phyloP scores from a whole-genome alignment of 1,140 invertebrate species.

The Heliconius hewitsoni region DNA sequence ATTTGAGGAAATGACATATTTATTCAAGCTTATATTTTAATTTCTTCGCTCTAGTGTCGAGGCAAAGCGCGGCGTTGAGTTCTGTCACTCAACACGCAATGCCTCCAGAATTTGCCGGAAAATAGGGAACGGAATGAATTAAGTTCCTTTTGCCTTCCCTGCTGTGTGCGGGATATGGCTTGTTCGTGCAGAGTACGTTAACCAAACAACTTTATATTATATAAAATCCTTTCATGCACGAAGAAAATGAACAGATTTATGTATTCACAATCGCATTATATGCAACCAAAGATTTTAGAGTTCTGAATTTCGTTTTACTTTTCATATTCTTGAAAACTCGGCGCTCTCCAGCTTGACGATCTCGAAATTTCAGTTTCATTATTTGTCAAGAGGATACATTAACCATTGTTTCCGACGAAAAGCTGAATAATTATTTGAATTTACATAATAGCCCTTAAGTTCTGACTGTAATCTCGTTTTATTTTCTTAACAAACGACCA shows the following conservation, averaged over 20 bases:
- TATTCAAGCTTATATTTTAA: no score
- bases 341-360: not conserved
- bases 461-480: not conserved
- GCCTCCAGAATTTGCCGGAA: no score
- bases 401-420: constrained; percentile 9
- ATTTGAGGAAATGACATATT: no score
- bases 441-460: constrained; percentile 10
- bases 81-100: no score
- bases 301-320: not conserved
- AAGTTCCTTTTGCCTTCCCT: no score
- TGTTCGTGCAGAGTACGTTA: no score
- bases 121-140: no score
- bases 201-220: not conserved
- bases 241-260: not conserved
- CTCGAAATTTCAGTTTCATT: constrained; percentile 8
- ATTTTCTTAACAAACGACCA: not conserved
- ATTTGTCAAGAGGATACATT: constrained; percentile 15
- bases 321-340: not conserved
- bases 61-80: no score
- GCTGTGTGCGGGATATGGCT: no score
- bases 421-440: constrained; percentile 14
- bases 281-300: not conserved
- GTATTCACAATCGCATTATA: not conserved
- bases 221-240: not conserved
- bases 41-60: no score